phyloP scores from a whole-genome alignment of 2,113 vertebrate species.

The Oenanthe oenanthe region DNA sequence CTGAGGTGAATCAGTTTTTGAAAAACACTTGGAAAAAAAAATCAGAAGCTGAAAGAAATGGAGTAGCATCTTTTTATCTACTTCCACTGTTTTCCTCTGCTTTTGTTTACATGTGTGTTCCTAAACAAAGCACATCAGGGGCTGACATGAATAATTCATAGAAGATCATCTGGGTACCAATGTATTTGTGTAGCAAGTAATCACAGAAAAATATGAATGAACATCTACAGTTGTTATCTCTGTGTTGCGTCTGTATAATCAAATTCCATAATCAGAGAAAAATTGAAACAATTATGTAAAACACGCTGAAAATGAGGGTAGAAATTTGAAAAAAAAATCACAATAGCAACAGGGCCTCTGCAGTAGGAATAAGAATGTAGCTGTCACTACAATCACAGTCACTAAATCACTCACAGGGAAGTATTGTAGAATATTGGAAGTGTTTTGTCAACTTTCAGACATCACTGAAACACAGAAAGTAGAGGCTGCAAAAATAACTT shows the following conservation, averaged over 20 bases:
- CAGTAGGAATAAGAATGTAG: not conserved
- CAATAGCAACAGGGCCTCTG: not conserved
- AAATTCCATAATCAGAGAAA: slow-evolving; percentile 5
- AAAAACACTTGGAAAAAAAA: not conserved
- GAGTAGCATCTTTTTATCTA: not conserved
- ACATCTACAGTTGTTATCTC: not conserved
- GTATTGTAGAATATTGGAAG: not conserved
- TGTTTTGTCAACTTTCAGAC: not conserved
- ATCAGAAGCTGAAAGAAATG: not conserved
- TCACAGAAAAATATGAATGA: not conserved
- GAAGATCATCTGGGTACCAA: not conserved
- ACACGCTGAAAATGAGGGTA: not conserved
- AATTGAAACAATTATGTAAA: not conserved
- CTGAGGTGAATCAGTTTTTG: not conserved
- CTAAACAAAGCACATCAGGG: not conserved
- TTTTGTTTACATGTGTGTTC: not conserved
- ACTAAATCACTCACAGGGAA: not conserved
- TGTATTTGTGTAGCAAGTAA: not conserved
- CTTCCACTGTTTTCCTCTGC: not conserved
- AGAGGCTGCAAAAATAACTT: not conserved
- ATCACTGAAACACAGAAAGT: not conserved
- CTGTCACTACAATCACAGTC: not conserved
- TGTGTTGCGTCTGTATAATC: not conserved
- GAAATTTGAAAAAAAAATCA: not conserved
- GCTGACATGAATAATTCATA: not conserved